Evolutionary conservation across 1,140 invertebrate genomes (phyloP).

Genomic region (Drosophila parabipectinata): DNA sequence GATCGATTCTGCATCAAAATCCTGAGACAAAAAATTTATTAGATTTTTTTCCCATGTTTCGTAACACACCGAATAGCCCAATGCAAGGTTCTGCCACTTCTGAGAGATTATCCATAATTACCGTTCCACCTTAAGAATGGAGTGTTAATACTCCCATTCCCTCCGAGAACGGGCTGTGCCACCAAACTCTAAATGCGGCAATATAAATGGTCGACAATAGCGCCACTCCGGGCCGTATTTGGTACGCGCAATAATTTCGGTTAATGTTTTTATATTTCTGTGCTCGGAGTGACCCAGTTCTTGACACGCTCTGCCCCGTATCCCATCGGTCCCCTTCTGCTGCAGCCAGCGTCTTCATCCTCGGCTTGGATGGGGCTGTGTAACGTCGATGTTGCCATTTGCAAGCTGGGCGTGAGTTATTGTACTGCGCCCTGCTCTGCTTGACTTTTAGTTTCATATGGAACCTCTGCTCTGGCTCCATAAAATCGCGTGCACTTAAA

Average conservation of each 20-base stretch:
- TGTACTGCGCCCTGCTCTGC: slow-evolving; percentile 31
- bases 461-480: neutral
- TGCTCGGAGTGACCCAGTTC: slow-evolving; percentile 66
- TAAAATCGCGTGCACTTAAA: slow-evolving; percentile 80
- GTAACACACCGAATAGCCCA: too few relatives aligned
- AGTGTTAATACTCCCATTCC: slow-evolving; percentile 2
- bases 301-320: slow-evolving; percentile 53
- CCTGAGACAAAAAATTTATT: too few relatives aligned
- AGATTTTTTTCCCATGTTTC: too few relatives aligned
- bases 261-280: slow-evolving; percentile 78
- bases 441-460: slow-evolving; percentile 1
- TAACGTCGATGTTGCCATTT: slow-evolving; percentile 55
- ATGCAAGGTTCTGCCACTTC: neutral
- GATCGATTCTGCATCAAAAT: too few relatives aligned
- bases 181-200: neutral
- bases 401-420: slow-evolving; percentile 60
- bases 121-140: neutral
- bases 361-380: neutral
- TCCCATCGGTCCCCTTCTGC: neutral
- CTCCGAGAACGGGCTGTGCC: neutral
- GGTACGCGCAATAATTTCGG: slow-evolving; percentile 72
- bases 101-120: neutral
- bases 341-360: slow-evolving; percentile 35
- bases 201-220: neutral
- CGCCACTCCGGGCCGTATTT: slow-evolving; percentile 14